Percentiles rank a stretch among this genome's conserved stretches.
phyloP scores from a whole-genome alignment of 2,888 invertebrate genomes.

The Cremastinae sp. region DNA sequence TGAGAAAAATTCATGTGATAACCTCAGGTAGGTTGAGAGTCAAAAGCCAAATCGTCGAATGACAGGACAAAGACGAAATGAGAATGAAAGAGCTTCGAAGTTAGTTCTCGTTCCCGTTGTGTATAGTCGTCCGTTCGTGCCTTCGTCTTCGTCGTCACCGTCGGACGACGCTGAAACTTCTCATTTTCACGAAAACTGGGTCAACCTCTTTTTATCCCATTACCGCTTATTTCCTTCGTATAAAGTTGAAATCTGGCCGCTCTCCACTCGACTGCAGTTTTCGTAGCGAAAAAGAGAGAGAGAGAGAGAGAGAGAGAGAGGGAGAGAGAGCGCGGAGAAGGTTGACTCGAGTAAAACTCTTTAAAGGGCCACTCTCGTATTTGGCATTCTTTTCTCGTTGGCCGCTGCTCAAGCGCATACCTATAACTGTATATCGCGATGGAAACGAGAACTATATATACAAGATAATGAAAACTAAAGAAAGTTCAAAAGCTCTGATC shows the following conservation, averaged over 20 bases:
- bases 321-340: too few relatives aligned
- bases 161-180: conserved; percentile 15
- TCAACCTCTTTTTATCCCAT: conserved; percentile 47
- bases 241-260: conserved; percentile 46
- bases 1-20: conserved; percentile 41
- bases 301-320: too few relatives aligned
- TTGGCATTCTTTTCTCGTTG: conserved; percentile 41
- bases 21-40: conserved; percentile 1
- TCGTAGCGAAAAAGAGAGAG: too few relatives aligned
- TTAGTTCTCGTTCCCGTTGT: conserved; percentile 12
- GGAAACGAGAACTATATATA: not conserved
- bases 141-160: conserved; percentile 21
- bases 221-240: conserved; percentile 49
- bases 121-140: not conserved
- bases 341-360: conserved; percentile 26
- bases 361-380: conserved; percentile 47
- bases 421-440: conserved; percentile 1
- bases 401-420: conserved; percentile 9
- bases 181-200: conserved; percentile 40
- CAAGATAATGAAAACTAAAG: conserved; percentile 11
- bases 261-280: conserved; percentile 12
- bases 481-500: conserved; percentile 1
- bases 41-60: conserved; percentile 19
- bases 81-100: not conserved
- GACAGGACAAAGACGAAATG: conserved; percentile 18